These are phyloP conservation scores for Tribolium castaneum DNA, from an alignment of 1,140 invertebrate species.

Conservation along the genomic window DNA sequence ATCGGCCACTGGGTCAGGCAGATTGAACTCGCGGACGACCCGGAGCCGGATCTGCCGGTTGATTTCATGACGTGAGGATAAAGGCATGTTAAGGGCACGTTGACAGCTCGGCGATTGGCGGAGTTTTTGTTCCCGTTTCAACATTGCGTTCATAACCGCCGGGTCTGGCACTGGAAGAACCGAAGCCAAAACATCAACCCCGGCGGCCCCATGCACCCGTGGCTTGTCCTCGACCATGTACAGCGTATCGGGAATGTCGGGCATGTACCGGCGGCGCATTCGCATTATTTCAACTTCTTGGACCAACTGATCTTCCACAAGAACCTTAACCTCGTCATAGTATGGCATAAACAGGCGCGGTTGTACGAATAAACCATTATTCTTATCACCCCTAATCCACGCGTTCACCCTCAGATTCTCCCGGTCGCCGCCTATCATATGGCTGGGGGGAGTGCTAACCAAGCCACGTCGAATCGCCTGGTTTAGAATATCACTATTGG, in stretches of 20 bases:
- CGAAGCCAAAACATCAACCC: slow-evolving; percentile 71
- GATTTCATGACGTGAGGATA: slow-evolving; percentile 81
- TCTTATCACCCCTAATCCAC: slow-evolving; percentile 84
- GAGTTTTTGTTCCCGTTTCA: slow-evolving; percentile 87
- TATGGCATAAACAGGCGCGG: slow-evolving; percentile 93
- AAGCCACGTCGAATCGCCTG: slow-evolving; percentile 85
- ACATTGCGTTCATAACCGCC: slow-evolving; percentile 82
- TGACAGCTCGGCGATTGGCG: slow-evolving; percentile 82
- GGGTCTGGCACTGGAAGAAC: slow-evolving; percentile 78
- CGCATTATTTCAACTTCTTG: slow-evolving; percentile 83
- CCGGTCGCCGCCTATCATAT: slow-evolving; percentile 83
- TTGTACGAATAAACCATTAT: slow-evolving; percentile 84
- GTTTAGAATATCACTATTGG: slow-evolving; percentile 83
- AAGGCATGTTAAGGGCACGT: slow-evolving; percentile 79
- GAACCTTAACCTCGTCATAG: slow-evolving; percentile 92
- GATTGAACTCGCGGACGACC: slow-evolving; percentile 93
- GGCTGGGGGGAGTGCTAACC: slow-evolving; percentile 85
- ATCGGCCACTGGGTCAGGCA: slow-evolving; percentile 91
- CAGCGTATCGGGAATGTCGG: slow-evolving; percentile 90
- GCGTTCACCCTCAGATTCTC: slow-evolving; percentile 82
- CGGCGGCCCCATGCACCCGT: slow-evolving; percentile 69
- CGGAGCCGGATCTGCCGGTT: slow-evolving; percentile 83
- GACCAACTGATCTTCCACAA: slow-evolving; percentile 86
- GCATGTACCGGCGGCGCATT: slow-evolving; percentile 75
- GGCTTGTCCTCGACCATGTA: slow-evolving; percentile 89